Conservation (phyloP, 2,888 invertebrate genomes). For the Liposcelis brunnea region DNA sequence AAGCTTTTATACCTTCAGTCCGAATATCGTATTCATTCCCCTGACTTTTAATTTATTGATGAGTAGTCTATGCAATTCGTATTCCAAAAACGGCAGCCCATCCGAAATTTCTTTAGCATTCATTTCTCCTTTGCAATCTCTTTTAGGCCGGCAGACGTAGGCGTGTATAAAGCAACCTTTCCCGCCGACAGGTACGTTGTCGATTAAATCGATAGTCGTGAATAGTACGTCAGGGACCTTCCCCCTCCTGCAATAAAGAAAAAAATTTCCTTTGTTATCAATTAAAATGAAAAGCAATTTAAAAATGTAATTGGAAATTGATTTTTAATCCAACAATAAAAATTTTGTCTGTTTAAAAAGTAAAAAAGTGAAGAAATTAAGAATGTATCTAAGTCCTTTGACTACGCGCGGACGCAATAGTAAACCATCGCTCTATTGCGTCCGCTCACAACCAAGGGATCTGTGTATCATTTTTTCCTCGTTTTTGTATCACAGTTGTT, state of each 20-base stretch:
- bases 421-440: too few species aligned
- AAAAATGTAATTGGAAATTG: not conserved
- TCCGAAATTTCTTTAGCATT: conserved; percentile 90
- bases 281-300: not conserved
- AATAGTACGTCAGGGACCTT: conserved; percentile 83
- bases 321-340: not conserved
- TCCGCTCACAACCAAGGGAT: too few species aligned
- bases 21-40: conserved; percentile 89
- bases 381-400: too few species aligned
- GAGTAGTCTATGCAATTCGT: conserved; percentile 80
- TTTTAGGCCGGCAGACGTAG: conserved; percentile 59
- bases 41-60: conserved; percentile 81
- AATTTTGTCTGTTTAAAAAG: not conserved
- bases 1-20: conserved; percentile 41
- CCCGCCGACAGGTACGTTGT: conserved; percentile 52
- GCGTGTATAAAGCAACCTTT: conserved; percentile 50
- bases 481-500: too few species aligned
- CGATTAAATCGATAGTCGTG: conserved; percentile 74
- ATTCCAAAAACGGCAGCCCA: conserved; percentile 87
- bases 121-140: conserved; percentile 63
- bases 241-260: conserved; percentile 39
- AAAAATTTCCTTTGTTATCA: conserved; percentile 4
- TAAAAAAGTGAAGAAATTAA: conserved; percentile 11
- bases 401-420: too few species aligned
- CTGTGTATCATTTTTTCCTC: too few species aligned